phyloP scores from a whole-genome alignment of 1,140 invertebrate genomes.

The Dendrolimus punctatus region DNA sequence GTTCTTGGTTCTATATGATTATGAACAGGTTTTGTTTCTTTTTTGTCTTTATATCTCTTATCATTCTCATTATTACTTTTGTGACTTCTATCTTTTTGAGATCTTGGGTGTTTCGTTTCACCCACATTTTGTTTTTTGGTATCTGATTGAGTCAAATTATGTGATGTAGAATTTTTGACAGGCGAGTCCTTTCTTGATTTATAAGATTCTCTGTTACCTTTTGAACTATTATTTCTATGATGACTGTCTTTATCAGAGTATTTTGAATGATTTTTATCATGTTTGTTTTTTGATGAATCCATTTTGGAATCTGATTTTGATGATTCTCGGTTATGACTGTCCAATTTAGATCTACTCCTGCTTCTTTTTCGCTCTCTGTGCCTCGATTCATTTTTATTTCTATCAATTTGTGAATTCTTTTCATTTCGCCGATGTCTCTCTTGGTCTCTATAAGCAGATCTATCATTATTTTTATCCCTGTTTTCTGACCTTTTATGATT shows the following conservation, averaged over 20 bases:
- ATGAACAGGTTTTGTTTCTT: slow-evolving; percentile 3
- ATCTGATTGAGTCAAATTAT: too few species aligned
- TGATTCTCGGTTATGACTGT: slow-evolving; percentile 13
- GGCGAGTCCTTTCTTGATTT: background rate
- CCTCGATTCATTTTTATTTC: slow-evolving; percentile 9
- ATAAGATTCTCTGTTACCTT: slow-evolving; percentile 6
- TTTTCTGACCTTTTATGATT: slow-evolving; percentile 6
- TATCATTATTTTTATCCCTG: slow-evolving; percentile 15
- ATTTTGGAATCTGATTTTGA: too few species aligned
- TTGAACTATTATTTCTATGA: slow-evolving; percentile 1
- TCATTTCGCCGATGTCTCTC: slow-evolving; percentile 12
- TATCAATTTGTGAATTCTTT: slow-evolving; percentile 1
- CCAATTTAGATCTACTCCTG: slow-evolving; percentile 15
- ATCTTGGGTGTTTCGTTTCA: background rate
- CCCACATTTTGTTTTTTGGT: background rate
- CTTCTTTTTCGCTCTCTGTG: slow-evolving; percentile 16
- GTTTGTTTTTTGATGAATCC: slow-evolving; percentile 4
- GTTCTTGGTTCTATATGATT: slow-evolving; percentile 13
- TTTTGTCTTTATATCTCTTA: slow-evolving; percentile 10
- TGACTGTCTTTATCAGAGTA: slow-evolving; percentile 4
- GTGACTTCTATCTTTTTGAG: slow-evolving; percentile 1
- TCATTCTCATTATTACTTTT: slow-evolving; percentile 10
- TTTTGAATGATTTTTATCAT: slow-evolving; percentile 3
- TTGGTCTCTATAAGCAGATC: slow-evolving; percentile 10
- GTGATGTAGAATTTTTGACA: too few species aligned